Evolutionary conservation across 2,113 vertebrate genomes (phyloP).

Genomic region (Sinocyclocheilus anshuiensis): DNA sequence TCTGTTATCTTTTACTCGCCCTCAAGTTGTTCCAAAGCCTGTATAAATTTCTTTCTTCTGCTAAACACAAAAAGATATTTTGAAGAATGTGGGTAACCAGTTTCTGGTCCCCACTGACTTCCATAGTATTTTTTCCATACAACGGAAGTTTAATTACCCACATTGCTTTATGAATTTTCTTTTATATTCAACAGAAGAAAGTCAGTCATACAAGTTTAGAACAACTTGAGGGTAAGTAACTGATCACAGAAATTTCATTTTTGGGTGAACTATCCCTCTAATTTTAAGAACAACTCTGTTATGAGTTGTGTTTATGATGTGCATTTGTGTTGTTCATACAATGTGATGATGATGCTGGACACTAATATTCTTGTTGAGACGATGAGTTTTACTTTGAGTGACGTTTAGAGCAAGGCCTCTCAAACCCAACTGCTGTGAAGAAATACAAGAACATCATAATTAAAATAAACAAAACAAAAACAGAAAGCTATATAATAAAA

Average conservation of each 20-base stretch:
- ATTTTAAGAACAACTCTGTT: not conserved
- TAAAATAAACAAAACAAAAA: not conserved
- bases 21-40: no score
- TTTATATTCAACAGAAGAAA: no score
- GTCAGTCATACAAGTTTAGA: not conserved
- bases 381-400: conserved; percentile 59
- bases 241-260: not conserved
- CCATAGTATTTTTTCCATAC: not conserved
- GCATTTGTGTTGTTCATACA: conserved; percentile 57
- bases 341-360: conserved; percentile 70
- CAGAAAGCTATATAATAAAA: not conserved
- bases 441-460: conserved; percentile 1
- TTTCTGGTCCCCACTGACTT: not conserved
- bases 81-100: not conserved
- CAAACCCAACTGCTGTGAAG: conserved; percentile 74
- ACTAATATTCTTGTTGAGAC: conserved; percentile 78
- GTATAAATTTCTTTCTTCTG: no score
- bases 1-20: not conserved
- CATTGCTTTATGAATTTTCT: not conserved
- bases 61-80: not conserved
- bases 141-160: not conserved
- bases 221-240: no score
- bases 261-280: not conserved
- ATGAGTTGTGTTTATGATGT: not conserved
- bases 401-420: conserved; percentile 74